Evolutionary conservation across 2,797 vertebrate genomes (phyloP), one percentile per base, ranked within the genome.

Genomic region (Malurus splendens): DNA sequence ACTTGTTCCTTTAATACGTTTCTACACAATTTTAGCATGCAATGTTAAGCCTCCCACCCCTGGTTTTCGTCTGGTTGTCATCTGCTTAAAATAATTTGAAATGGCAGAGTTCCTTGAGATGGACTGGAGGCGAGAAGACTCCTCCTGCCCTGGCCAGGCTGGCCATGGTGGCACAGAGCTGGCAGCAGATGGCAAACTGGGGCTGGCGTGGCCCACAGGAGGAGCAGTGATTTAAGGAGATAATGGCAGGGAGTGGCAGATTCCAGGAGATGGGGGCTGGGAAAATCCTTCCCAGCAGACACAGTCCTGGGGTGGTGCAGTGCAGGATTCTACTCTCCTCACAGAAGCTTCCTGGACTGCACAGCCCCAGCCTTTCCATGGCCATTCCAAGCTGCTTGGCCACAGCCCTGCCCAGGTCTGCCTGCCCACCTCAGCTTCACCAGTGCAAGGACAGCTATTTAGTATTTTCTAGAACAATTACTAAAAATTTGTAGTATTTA

Each of bases 381-480:
- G 52, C 22, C 32, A 12, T 12, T 28, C 15, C 23, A 12, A 36
- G 12, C 38, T 33, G 54, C 5, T 12, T 0, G 0, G n/a, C 14
- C 42, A 48, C 45, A 72, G 24, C 15, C 42, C 25, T 20, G 36
- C 28, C 42, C 4, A 52, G 33, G 16, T 39, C 38, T 30, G 39
- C 18, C n/a, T 11, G 4, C 4, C 17, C 16, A 10, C 27, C 18
- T 7, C 6, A 6, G 27, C 55, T 56, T 47, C 59, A 20, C 28
- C 25, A 22, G 14, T 30, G 23, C 27, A 62, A 62, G 18, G 12
- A 73, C 23, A 20, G 33, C 5, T 25, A 44, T 62, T 66, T 22
- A 36, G 13, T 28, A 28, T 51, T 70, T 85, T 41, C 60, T 57
- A 41, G 65, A 57, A 62, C 7, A 66, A 60, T 32, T 7, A 41